Percentiles rank a stretch among this genome's conserved stretches.
These are phyloP conservation scores for Calyptommatus sinebrachiatus DNA, from an alignment of 2,113 vertebrate species.

Conservation along the genomic window DNA sequence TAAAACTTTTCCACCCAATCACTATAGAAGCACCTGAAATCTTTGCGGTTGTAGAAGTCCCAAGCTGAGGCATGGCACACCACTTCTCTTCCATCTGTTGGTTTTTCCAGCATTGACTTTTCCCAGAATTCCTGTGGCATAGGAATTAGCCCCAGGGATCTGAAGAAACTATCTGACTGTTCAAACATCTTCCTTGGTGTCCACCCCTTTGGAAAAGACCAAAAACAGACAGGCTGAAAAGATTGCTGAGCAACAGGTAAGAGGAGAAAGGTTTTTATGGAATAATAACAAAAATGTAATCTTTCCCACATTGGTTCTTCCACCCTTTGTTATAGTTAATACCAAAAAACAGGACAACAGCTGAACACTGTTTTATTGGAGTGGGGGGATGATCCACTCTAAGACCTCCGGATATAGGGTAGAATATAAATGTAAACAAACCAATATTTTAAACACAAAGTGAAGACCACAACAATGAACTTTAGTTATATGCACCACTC, in stretches of 20 bases:
- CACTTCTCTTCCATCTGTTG: conserved; percentile 66
- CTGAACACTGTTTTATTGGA: not conserved
- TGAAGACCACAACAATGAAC: not conserved
- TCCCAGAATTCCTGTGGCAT: conserved; percentile 81
- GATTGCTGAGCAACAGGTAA: not conserved
- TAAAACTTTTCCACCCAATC: not conserved
- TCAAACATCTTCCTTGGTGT: conserved; percentile 85
- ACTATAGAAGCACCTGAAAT: conserved; percentile 70
- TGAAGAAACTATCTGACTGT: conserved; percentile 86
- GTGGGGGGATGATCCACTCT: too few species aligned
- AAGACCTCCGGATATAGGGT: too few species aligned
- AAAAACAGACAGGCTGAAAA: not conserved
- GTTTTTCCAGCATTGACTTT: conserved; percentile 80
- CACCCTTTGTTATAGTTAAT: not conserved
- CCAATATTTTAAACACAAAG: not conserved
- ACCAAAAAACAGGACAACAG: not conserved
- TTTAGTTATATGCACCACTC: not conserved
- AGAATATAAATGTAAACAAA: too few species aligned
- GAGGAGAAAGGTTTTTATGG: not conserved
- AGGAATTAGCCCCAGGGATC: conserved; percentile 82
- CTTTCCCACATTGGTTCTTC: not conserved
- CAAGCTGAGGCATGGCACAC: conserved; percentile 81
- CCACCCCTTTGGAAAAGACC: conserved; percentile 78
- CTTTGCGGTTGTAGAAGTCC: conserved; percentile 83
- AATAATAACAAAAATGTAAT: not conserved